These are phyloP conservation scores for Sitodiplosis mosellana DNA, from an alignment of 1,140 invertebrate species.

Conservation along the genomic window DNA sequence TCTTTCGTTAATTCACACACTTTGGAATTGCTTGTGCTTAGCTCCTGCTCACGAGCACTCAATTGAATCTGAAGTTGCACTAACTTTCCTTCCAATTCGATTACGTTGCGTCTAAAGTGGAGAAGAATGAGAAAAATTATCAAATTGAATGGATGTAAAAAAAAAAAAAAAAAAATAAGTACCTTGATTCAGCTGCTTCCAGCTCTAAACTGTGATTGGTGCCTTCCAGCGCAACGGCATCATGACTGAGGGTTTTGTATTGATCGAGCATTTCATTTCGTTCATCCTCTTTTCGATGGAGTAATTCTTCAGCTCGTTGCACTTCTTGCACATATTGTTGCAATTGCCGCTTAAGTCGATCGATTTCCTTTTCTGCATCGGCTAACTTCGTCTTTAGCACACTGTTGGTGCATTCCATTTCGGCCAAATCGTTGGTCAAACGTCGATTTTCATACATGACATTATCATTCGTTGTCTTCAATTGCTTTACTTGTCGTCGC, in stretches of 20 bases:
- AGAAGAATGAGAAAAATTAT: not conserved
- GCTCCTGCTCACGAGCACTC: not conserved
- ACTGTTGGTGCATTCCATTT: constrained; percentile 25
- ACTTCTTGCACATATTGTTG: constrained; percentile 46
- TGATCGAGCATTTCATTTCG: constrained; percentile 43
- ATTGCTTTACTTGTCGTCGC: constrained; percentile 18
- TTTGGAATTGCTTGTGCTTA: not conserved
- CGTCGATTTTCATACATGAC: constrained; percentile 22
- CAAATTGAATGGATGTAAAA: not conserved
- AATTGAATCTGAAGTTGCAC: not conserved
- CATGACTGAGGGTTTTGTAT: constrained; percentile 36
- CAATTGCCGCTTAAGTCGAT: constrained; percentile 39
- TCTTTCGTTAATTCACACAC: not conserved
- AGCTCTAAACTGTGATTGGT: constrained; percentile 44
- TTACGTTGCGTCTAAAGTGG: not conserved
- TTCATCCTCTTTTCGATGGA: constrained; percentile 42
- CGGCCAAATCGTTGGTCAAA: constrained; percentile 15
- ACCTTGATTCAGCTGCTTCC: constrained; percentile 34
- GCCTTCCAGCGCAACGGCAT: constrained; percentile 39
- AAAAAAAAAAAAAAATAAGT: not conserved
- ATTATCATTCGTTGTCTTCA: constrained; percentile 20
- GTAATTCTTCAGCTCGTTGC: constrained; percentile 38
- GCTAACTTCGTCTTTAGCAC: constrained; percentile 32
- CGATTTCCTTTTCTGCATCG: constrained; percentile 32
- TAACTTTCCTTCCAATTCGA: not conserved